phyloP scores from a whole-genome alignment of 2,888 invertebrate genomes.

The Spilosoma lubricipeda region DNA sequence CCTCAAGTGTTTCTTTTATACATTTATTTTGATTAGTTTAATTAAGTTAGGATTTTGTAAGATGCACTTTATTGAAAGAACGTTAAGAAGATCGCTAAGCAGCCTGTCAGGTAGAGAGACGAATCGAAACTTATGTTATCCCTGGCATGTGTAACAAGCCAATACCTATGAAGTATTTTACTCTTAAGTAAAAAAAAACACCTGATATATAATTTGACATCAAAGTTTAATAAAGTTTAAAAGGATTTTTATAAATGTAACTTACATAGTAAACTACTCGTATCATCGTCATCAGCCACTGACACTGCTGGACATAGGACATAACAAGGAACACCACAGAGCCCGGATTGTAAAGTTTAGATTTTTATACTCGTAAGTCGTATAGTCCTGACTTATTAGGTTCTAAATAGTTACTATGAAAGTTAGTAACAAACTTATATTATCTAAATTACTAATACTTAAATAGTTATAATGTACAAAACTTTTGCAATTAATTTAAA shows the following conservation, averaged over 20 bases:
- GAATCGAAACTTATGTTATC: background rate
- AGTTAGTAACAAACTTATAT: background rate
- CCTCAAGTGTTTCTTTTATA: background rate
- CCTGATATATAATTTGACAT: no score
- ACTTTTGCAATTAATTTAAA: constrained; percentile 19
- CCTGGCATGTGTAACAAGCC: background rate
- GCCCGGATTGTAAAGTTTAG: no score
- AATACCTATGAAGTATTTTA: background rate
- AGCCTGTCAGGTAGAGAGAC: background rate
- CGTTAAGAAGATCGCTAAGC: background rate
- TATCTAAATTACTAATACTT: constrained; percentile 3
- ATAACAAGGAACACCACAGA: no score
- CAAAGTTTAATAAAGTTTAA: background rate
- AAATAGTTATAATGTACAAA: constrained; percentile 11
- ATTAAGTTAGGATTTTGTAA: background rate
- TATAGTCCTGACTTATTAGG: background rate
- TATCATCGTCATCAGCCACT: no score
- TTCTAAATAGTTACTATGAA: background rate
- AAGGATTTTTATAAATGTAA: background rate
- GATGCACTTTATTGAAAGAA: background rate
- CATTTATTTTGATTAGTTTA: background rate
- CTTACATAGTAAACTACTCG: no score
- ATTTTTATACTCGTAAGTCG: no score
- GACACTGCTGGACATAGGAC: no score
- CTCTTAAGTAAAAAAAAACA: background rate